Base-by-base conservation (phyloP, 2,113 vertebrate species). In the Lutjanus erythropterus region DNA sequence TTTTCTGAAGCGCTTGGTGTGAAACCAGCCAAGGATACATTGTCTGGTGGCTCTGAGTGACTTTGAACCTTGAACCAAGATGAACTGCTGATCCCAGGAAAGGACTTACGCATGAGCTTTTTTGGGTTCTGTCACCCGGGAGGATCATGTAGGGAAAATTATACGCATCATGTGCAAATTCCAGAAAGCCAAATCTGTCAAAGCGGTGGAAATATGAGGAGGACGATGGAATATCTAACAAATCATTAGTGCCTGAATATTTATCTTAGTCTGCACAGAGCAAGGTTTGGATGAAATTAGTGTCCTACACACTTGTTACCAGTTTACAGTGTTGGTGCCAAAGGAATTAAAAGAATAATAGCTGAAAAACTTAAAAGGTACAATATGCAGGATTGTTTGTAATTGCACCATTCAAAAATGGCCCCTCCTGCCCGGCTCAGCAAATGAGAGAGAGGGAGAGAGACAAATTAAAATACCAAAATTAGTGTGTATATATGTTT, bases 281-380 rank as follows among this genome's bases (percentile, higher is more conserved):
- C 25, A 64, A 29, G 15, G 25, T 21, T 23, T n/a, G 27, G n/a
- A 58, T 74, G 14, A 49, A 44, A 37, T 61, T 1, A 33, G 5
- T 27, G 19, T 69, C n/a, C 50, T 25, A 15, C 2, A 19, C 6
- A 60, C 58, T 12, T 39, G 39, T 83, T 75, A 79, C 71, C 66
- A 68, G 46, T 83, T 71, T 49, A 69, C 73, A 78, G 71, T 79
- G 69, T 86, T 85, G 49, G 19, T 46, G 44, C 35, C 37, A 39
- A 56, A 41, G 2, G 31, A 16, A 5, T 31, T 23, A 47, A 62
- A 0, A 23, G 19, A 6, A 41, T n/a, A 15, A 29, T 31, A 44
- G 14, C 19, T 64, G 35, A 52, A 18, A 27, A 60, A 37, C 53
- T 16, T n/a, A 31, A 19, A 21, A 60, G 16, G 8, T 21, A n/a